A percentile compares a stretch with the other conserved stretches of the same genome.
phyloP scores from a whole-genome alignment of 2,888 invertebrate species.

The Rhagonycha fulva region DNA sequence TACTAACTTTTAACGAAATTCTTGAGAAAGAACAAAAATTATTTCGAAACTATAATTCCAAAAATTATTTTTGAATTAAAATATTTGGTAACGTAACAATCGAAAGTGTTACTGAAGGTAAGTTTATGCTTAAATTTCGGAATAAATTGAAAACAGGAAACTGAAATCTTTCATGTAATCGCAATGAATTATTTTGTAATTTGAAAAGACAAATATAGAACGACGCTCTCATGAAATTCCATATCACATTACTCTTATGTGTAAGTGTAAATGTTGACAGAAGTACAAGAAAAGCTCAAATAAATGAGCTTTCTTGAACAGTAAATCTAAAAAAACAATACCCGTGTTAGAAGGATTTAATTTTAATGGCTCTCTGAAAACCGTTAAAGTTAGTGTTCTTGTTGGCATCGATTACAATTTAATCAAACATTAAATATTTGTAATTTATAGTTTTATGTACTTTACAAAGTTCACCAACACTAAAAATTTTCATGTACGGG shows the following conservation, averaged over 20 bases:
- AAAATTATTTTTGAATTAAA: background rate
- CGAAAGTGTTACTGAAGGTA: background rate
- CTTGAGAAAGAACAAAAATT: background rate
- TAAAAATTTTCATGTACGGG: background rate
- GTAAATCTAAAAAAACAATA: background rate
- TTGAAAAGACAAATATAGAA: background rate
- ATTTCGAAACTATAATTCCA: background rate
- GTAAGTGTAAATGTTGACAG: background rate
- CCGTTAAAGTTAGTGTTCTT: background rate
- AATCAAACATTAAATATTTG: background rate
- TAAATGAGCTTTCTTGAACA: background rate
- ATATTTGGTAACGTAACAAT: background rate
- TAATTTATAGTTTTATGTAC: background rate
- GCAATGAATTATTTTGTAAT: background rate
- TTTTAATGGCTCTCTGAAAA: background rate
- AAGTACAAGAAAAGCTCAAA: background rate
- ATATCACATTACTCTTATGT: background rate
- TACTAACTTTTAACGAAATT: background rate
- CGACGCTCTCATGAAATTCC: background rate
- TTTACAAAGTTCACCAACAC: background rate
- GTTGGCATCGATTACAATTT: background rate
- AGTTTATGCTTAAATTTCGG: background rate
- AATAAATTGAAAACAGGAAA: background rate
- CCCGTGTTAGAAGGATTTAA: background rate
- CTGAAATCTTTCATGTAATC: background rate